Conservation (phyloP, 1,140 invertebrate genomes). For the Linepithema humile region DNA sequence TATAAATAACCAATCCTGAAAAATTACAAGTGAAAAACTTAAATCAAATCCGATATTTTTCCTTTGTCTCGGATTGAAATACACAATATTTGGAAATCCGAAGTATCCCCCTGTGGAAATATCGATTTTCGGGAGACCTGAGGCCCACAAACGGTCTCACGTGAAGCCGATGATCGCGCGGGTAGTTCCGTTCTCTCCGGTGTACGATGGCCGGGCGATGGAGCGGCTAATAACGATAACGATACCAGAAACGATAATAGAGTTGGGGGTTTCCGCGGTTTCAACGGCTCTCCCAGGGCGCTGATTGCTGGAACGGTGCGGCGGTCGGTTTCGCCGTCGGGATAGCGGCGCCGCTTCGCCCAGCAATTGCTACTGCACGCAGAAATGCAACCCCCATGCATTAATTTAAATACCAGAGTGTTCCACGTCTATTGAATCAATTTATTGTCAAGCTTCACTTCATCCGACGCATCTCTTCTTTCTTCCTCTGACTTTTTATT, state of each 20-base stretch:
- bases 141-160: too few relatives aligned
- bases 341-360: constrained; percentile 32
- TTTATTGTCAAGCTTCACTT: constrained; percentile 11
- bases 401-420: constrained; percentile 20
- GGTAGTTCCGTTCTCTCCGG: constrained; percentile 44
- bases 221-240: constrained; percentile 79
- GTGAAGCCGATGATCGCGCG: not conserved
- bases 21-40: too few relatives aligned
- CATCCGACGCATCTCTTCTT: not conserved
- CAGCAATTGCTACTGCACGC: not conserved
- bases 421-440: not conserved
- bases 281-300: constrained; percentile 74
- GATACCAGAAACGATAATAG: constrained; percentile 76
- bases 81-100: too few relatives aligned
- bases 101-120: too few relatives aligned
- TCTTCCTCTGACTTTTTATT: not conserved
- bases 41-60: too few relatives aligned
- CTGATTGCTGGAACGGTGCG: constrained; percentile 76
- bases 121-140: too few relatives aligned
- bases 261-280: constrained; percentile 78
- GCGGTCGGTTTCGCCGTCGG: constrained; percentile 62
- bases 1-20: too few relatives aligned
- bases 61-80: too few relatives aligned
- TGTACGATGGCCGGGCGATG: constrained; percentile 67
- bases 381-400: constrained; percentile 9